A percentile compares a stretch with the other conserved stretches of the same genome.
These are phyloP conservation scores for Trichogramma pretiosum DNA, from an alignment of 1,140 invertebrate genomes.

Conservation along the genomic window DNA sequence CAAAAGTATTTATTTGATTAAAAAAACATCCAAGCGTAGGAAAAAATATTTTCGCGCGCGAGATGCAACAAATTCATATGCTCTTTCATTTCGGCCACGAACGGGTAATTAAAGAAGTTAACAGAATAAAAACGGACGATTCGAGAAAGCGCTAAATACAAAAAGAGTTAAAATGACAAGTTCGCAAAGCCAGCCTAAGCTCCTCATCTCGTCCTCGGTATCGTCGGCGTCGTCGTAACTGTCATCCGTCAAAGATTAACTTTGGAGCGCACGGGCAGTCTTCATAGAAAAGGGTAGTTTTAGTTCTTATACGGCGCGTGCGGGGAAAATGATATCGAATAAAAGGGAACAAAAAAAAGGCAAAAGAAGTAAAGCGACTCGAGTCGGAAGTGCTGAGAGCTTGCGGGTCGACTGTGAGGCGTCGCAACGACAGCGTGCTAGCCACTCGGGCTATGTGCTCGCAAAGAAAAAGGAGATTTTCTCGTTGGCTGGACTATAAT, in stretches of 20 bases:
- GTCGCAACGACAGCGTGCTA: too few species aligned
- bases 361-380: slow-evolving; percentile 13
- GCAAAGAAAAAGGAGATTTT: slow-evolving; percentile 40
- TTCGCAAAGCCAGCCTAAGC: slow-evolving; percentile 1
- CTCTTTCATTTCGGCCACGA: too few species aligned
- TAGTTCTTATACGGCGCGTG: not conserved
- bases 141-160: too few species aligned
- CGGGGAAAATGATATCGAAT: slow-evolving; percentile 20
- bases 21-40: too few species aligned
- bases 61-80: too few species aligned
- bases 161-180: too few species aligned
- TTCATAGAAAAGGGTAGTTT: not conserved
- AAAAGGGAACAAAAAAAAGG: not conserved
- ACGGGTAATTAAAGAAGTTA: slow-evolving; percentile 11
- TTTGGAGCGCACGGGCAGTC: slow-evolving; percentile 7
- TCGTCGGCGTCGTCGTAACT: slow-evolving; percentile 15
- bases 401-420: too few species aligned
- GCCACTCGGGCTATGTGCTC: not conserved
- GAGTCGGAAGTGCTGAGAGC: too few species aligned
- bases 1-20: too few species aligned
- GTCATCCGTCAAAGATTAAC: slow-evolving; percentile 36
- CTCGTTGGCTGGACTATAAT: slow-evolving; percentile 42
- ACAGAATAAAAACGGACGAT: too few species aligned
- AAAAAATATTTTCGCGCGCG: not conserved
- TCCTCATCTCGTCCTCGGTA: slow-evolving; percentile 8